Evolutionary conservation across 1,140 invertebrate genomes (phyloP).

Genomic region (Chymomyza costata): DNA sequence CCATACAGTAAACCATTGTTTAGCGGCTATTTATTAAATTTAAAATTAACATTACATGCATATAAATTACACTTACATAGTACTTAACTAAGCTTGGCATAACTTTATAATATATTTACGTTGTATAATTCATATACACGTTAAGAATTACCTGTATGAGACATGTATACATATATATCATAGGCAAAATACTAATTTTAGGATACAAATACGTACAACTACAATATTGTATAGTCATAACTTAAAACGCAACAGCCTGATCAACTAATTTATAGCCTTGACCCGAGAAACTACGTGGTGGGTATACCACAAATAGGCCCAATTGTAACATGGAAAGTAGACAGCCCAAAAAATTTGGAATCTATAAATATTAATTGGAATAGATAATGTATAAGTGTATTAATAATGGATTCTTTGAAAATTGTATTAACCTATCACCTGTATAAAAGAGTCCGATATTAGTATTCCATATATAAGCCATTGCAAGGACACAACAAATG

Average conservation of each 20-base stretch:
- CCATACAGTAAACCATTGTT: too few species aligned
- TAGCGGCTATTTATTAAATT: too few species aligned
- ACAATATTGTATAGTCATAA: slow-evolving; percentile 11
- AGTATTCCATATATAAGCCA: slow-evolving; percentile 86
- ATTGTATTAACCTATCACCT: slow-evolving; percentile 75
- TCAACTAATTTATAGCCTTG: slow-evolving; percentile 68
- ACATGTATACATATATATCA: slow-evolving; percentile 33
- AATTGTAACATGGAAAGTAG: slow-evolving; percentile 82
- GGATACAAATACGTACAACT: slow-evolving; percentile 25
- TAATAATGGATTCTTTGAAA: slow-evolving; percentile 13
- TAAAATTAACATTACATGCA: too few species aligned
- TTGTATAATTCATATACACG: slow-evolving; percentile 40
- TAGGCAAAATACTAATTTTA: slow-evolving; percentile 37
- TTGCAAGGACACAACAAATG: slow-evolving; percentile 83
- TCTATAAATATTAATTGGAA: slow-evolving; percentile 74
- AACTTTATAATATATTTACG: slow-evolving; percentile 8
- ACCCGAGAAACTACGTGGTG: slow-evolving; percentile 75
- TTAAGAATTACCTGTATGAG: slow-evolving; percentile 48
- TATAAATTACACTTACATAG: too few species aligned
- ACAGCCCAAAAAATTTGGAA: slow-evolving; percentile 84
- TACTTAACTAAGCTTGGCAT: slow-evolving; percentile 45
- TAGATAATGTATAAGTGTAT: slow-evolving; percentile 10
- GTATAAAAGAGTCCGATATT: slow-evolving; percentile 83
- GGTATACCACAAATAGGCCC: slow-evolving; percentile 83
- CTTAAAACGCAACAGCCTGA: slow-evolving; percentile 60